Percentiles rank a stretch among this genome's conserved stretches.
Evolutionary conservation across 2,888 invertebrate genomes (phyloP).

Genomic region (Leucophora obtusa): DNA sequence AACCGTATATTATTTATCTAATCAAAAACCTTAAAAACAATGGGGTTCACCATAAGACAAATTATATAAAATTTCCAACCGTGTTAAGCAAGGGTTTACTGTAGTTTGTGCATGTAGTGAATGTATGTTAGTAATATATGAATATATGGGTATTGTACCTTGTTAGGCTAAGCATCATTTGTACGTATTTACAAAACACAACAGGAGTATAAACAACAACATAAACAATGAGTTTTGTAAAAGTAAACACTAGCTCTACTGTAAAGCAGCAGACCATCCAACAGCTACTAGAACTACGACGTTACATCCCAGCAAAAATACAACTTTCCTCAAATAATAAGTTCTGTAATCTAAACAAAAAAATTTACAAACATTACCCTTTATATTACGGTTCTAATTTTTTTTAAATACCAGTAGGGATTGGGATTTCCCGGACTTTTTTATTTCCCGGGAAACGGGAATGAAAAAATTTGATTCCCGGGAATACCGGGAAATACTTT

Average conservation of each 20-base stretch:
- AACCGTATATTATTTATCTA: not conserved
- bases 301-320: too few relatives aligned
- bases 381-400: too few relatives aligned
- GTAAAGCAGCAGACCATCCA: constrained; percentile 20
- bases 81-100: constrained; percentile 5
- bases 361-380: too few relatives aligned
- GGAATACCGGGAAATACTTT: too few relatives aligned
- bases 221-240: constrained; percentile 26
- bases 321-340: too few relatives aligned
- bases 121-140: too few relatives aligned
- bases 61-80: not conserved
- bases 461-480: too few relatives aligned
- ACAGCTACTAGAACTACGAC: not conserved
- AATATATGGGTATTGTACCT: not conserved
- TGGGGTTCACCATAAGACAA: too few relatives aligned
- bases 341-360: too few relatives aligned
- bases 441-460: too few relatives aligned
- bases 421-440: too few relatives aligned
- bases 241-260: constrained; percentile 53
- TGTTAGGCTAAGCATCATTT: constrained; percentile 60
- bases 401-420: too few relatives aligned
- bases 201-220: constrained; percentile 53
- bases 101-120: not conserved
- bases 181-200: constrained; percentile 56
- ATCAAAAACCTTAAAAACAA: not conserved